phyloP scores from a whole-genome alignment of 1,140 invertebrate species.

The Luehdorfia chinensis region DNA sequence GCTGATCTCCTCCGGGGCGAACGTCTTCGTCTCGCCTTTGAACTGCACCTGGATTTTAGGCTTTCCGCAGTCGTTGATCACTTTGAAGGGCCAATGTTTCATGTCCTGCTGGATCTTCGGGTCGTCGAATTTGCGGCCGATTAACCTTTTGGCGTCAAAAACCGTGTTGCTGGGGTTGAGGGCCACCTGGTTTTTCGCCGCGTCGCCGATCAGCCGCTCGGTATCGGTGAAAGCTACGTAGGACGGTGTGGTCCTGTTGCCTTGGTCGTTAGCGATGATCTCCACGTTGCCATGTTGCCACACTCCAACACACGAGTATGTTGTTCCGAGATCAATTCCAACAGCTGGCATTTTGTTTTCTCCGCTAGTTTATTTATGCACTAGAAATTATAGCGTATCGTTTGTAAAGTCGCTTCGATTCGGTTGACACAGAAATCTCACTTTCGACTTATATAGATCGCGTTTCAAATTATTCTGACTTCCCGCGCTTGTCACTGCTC shows the following conservation, averaged over 20 bases:
- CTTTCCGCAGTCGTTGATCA: conserved; percentile 21
- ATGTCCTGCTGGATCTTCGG: conserved; percentile 23
- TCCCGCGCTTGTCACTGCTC: conserved; percentile 5
- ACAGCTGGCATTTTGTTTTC: neutral
- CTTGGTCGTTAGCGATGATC: conserved; percentile 3
- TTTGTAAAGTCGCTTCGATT: neutral
- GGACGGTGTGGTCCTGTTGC: conserved; percentile 20
- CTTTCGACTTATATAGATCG: neutral
- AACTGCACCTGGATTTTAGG: conserved; percentile 22
- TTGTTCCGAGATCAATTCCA: neutral
- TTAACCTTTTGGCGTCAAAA: conserved; percentile 21
- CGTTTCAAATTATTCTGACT: conserved; percentile 5
- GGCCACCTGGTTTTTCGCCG: neutral
- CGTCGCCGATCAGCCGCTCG: neutral
- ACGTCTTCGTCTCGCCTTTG: conserved; percentile 20
- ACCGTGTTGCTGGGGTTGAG: neutral
- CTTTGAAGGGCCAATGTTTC: conserved; percentile 24
- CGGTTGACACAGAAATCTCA: neutral
- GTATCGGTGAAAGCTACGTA: conserved; percentile 20
- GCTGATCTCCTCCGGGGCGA: conserved; percentile 18
- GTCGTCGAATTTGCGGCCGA: conserved; percentile 23
- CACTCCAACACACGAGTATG: no score
- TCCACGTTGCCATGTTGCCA: no score
- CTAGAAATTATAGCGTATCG: neutral
- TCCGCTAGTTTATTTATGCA: neutral